Evolutionary conservation across 2,888 invertebrate species (phyloP), one percentile per base, ranked within the genome.

Genomic region (Diploptera punctata): DNA sequence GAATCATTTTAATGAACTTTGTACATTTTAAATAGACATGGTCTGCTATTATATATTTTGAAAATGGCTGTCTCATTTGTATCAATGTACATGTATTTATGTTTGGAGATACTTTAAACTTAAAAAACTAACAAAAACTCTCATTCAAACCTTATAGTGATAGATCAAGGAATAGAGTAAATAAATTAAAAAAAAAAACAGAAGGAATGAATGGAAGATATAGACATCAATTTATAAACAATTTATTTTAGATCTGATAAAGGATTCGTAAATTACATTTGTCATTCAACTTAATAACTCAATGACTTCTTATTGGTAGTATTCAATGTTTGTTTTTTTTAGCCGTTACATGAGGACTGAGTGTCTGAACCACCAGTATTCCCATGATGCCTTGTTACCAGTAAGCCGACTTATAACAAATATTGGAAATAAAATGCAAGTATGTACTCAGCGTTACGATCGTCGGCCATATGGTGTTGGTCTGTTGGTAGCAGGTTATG

Each of bases 401-500:
- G 89, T 98, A 0, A 91, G 93, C 29, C 89, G 98, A 65, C 86
- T 99, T 21, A 96, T 98, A 71, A 84, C 89, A 9, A 87, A 91
- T 76, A 87, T 98, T 73, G 98, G 98, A 52, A 95, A 95, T 84
- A 98, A 98, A 85, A 96, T 98, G 92, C 99, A 96, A 84, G 89
- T 93, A 3, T 98, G 97, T 75, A 99, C 99, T 0, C 99, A 99
- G 84, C 89, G 98, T 75, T 99, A 99, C 79, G 99, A 99, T 80
- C 91, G 98, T 79, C 88, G 99, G 72, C 99, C 99, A 0, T 97
- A 97, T 79, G 99, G 99, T 49, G 99, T 99, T 19, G 99, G 99
- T 1, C 86, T 99, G n/a, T 85, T 99, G 24, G 94, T 99, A 4
- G 97, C 95, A 79, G 99, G 99, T 43, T 98, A 93, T 84, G 99